Conservation (phyloP, 1,140 invertebrate species). For the Drosophila prosaltans region DNA sequence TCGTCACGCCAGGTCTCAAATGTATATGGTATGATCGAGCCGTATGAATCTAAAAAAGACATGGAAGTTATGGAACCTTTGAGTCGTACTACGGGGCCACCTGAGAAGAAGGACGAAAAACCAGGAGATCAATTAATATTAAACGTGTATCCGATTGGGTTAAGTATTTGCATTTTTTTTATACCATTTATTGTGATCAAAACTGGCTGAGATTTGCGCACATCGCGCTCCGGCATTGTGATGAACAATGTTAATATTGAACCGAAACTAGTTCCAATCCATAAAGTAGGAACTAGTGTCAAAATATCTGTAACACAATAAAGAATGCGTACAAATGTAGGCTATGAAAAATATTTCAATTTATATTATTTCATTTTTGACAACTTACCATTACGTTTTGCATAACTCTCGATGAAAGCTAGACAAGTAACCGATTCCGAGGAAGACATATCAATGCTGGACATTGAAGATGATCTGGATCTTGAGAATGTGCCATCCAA, state of each 20-base stretch:
- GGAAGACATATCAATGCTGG: conserved; percentile 97
- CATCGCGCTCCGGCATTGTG: conserved; percentile 91
- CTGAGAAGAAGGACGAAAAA: conserved; percentile 83
- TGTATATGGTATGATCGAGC: conserved; percentile 92
- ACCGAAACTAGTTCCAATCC: conserved; percentile 97
- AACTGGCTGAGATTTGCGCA: conserved; percentile 93
- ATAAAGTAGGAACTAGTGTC: conserved; percentile 89
- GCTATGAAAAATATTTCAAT: conserved; percentile 9
- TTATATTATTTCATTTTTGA: no score
- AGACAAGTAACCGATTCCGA: conserved; percentile 98
- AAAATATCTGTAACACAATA: conserved; percentile 63
- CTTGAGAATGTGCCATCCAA: conserved; percentile 97
- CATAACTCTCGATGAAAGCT: conserved; percentile 97
- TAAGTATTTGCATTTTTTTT: conserved; percentile 34
- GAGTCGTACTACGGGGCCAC: conserved; percentile 95
- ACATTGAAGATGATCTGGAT: conserved; percentile 98
- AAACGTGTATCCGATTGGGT: no score
- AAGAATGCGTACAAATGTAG: background rate
- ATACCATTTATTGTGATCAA: conserved; percentile 94
- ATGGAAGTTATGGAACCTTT: conserved; percentile 96
- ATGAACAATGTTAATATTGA: conserved; percentile 96
- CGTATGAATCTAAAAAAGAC: conserved; percentile 97
- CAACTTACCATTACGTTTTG: conserved; percentile 93
- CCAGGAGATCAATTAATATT: background rate
- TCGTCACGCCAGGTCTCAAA: conserved; percentile 95